Evolutionary conservation across 1,140 invertebrate species (phyloP), one percentile per base, ranked within the genome.

Genomic region (Tetramorium simillimum): DNA sequence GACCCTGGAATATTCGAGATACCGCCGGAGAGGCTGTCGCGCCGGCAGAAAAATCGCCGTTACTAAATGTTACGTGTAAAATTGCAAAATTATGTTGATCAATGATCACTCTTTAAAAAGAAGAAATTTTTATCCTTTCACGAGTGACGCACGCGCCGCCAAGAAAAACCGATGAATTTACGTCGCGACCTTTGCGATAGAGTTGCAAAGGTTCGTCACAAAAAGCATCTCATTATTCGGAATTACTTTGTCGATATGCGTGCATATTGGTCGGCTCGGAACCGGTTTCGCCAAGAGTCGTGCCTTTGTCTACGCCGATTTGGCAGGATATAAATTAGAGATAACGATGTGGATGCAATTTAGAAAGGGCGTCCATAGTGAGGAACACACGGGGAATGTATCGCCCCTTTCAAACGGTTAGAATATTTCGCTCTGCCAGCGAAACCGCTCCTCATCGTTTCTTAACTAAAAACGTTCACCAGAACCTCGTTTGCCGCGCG

Each of bases 271-370:
- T 4, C 5, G 60, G 33, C 5, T 21, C 37, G 65, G 16, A 90
- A 90, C 89, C 88, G 89, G 88, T 90, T 90, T 72, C 14, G 37
- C 28, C 56, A 33, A 70, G 75, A 21, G 40, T 75, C 78, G 60
- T 81, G 77, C 53, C 80, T 87, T 87, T 88, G 77, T 88, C 88
- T 87, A 90, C 46, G 10, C 16, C 46, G 88, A 90, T 89, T 89
- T 89, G 14, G n/a, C 16, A 24, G 40, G 14, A 60, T 62, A 84
- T 84, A 84, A 84, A 84, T 84, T 60, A 75, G 14, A 10, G 18
- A 73, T 73, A 73, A 84, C 40, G 53, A 84, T 18, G 53, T 24
- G 28, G 21, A 60, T 43, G 51, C 53, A 16, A 46, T 73, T 33
- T 60, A 58, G 21, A 28, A 81, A 72, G 40, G 12, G 40, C n/a